Conservation (phyloP, 2,888 invertebrate species). For the Oxystoma pomonae region DNA sequence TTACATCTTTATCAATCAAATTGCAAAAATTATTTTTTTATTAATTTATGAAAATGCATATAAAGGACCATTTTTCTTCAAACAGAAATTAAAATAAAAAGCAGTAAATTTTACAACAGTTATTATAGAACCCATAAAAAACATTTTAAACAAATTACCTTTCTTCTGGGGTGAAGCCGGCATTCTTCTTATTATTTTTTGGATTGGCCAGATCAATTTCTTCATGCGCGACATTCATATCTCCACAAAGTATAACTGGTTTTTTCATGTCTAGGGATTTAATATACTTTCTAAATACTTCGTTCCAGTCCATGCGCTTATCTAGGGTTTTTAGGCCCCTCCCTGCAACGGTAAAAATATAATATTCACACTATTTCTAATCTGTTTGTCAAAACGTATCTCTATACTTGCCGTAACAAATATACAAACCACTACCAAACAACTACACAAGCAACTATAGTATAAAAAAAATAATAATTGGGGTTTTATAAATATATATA, state of each 20-base stretch:
- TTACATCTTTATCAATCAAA: not conserved
- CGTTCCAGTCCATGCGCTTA: slow-evolving; percentile 88
- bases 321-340: slow-evolving; percentile 80
- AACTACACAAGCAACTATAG: too few relatives aligned
- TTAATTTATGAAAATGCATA: not conserved
- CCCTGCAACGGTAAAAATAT: too few relatives aligned
- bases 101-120: not conserved
- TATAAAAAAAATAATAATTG: too few relatives aligned
- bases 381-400: too few relatives aligned
- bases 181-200: slow-evolving; percentile 84
- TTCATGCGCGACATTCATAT: slow-evolving; percentile 94
- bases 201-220: slow-evolving; percentile 96
- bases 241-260: slow-evolving; percentile 93
- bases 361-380: too few relatives aligned
- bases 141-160: too few relatives aligned
- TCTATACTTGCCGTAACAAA: too few relatives aligned
- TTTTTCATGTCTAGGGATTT: slow-evolving; percentile 80
- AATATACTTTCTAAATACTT: slow-evolving; percentile 73
- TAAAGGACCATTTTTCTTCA: not conserved
- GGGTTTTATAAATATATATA: too few relatives aligned
- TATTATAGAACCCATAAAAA: too few relatives aligned
- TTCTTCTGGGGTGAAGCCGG: slow-evolving; percentile 95
- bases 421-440: too few relatives aligned
- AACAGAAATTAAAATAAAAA: not conserved
- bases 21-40: not conserved